Base-by-base conservation (phyloP, 2,797 vertebrate species). In the Monodelphis domestica region DNA sequence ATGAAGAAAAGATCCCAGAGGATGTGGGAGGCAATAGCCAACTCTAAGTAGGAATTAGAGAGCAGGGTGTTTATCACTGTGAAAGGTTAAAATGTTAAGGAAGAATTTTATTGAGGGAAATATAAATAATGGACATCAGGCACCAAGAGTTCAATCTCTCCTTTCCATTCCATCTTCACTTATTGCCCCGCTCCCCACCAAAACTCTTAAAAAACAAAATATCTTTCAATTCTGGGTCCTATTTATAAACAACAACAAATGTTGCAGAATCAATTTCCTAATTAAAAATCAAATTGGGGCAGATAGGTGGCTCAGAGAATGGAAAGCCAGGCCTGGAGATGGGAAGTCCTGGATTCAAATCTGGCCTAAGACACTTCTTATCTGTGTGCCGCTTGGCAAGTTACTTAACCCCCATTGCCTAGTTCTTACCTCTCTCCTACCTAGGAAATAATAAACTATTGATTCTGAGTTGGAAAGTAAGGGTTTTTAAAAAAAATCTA, bases 181-280 rank as follows among this genome's bases (percentile, higher is more conserved):
- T 21, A 2, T 2, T 21, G 21, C 10, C 38, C n/a, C 15, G 17
- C 54, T 0, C 2, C 38, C n/a, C n/a, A 50, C 26, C 45, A 45
- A 26, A 26, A 10, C 3, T 9, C 9, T 45, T 3, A 9, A 21
- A 28, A 33, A 21, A 21, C 50, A 30, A 92, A 94, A 97, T 94
- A 95, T 57, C 93, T 54, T 70, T 88, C 52, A 90, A 45, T 55
- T 88, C 89, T 91, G 93, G 92, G 30, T 89, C 95, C 88, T 91
- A 55, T 95, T 95, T 95, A 95, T 89, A 90, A 97, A 94, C 88
- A 90, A 51, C 53, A n/a, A 52, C 57, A 91, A 90, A 52, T 91
- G 56, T 63, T 53, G 84, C 56, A 92, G 92, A 95, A 70, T 70
- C 30, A 55, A 87, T 91, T 94, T 87, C 93, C 70, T 54, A 94